Conservation (phyloP, 2,113 vertebrate species). For the Ahaetulla prasina region DNA sequence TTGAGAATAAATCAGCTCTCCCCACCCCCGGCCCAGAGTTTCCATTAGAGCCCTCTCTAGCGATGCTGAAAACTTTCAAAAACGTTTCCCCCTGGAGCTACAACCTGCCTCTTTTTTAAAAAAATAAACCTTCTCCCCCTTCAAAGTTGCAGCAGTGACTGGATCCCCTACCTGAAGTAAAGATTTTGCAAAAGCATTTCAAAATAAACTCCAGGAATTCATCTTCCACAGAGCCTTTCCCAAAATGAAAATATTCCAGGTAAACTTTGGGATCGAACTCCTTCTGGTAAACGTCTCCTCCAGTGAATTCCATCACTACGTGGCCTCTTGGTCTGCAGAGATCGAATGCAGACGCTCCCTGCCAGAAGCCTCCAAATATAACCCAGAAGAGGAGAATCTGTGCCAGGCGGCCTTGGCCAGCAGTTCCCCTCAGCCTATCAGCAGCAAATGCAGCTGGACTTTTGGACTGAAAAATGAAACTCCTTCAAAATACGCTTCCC, state of each 20-base stretch:
- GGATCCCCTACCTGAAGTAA: background rate
- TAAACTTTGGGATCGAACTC: conserved; percentile 10
- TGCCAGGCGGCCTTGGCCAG: background rate
- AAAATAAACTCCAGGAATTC: background rate
- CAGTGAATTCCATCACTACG: background rate
- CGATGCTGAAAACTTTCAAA: background rate
- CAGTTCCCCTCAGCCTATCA: background rate
- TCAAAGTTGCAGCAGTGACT: background rate
- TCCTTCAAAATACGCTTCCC: background rate
- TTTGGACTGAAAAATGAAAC: background rate
- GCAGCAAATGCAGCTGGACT: background rate
- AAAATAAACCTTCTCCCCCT: background rate
- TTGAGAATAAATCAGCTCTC: background rate
- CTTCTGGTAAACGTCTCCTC: background rate
- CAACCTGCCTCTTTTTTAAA: background rate
- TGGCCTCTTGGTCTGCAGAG: background rate
- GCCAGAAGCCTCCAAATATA: background rate
- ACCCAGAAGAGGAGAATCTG: background rate
- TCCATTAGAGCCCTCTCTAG: background rate
- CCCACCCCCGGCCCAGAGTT: background rate
- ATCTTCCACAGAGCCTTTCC: background rate
- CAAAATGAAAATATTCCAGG: conserved; percentile 5
- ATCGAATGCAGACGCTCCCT: background rate
- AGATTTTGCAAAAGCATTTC: background rate
- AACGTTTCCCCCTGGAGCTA: background rate